Percentiles rank a stretch among this genome's conserved stretches.
Evolutionary conservation across 1,140 invertebrate species (phyloP).

Genomic region (Drosophila pallidifrons): DNA sequence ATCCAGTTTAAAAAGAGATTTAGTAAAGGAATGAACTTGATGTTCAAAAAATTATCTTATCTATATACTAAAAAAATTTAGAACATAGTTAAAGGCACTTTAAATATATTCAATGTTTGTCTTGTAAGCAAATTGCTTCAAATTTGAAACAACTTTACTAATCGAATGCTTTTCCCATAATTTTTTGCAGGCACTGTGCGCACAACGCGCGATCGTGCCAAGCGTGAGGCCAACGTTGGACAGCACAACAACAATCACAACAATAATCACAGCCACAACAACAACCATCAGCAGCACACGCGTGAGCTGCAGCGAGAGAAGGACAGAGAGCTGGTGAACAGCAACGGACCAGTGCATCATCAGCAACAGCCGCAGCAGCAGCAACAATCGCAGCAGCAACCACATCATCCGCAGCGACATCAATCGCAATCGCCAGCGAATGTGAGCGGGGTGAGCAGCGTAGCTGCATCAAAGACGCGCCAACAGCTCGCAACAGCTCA

Average conservation of each 20-base stretch:
- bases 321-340: conserved; percentile 8
- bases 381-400: conserved; percentile 3
- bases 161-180: background rate
- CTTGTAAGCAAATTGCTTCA: too few relatives aligned
- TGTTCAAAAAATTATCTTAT: too few relatives aligned
- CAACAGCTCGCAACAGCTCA: conserved; percentile 53
- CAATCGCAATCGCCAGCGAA: conserved; percentile 72
- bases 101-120: too few relatives aligned
- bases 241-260: conserved; percentile 68
- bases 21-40: too few relatives aligned
- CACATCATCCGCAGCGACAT: conserved; percentile 42
- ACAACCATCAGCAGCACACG: conserved; percentile 46
- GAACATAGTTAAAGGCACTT: too few relatives aligned
- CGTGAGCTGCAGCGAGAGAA: conserved; percentile 22
- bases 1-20: too few relatives aligned
- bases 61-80: too few relatives aligned
- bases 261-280: conserved; percentile 57
- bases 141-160: background rate
- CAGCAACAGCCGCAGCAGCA: conserved; percentile 25
- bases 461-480: conserved; percentile 59
- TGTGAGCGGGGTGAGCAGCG: conserved; percentile 45
- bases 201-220: conserved; percentile 82
- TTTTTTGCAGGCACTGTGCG: conserved; percentile 69
- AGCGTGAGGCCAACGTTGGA: conserved; percentile 79
- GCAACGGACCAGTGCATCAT: conserved; percentile 28